These are phyloP conservation scores for Proctacanthus coquilletti DNA, from an alignment of 1,140 invertebrate genomes.

Conservation along the genomic window DNA sequence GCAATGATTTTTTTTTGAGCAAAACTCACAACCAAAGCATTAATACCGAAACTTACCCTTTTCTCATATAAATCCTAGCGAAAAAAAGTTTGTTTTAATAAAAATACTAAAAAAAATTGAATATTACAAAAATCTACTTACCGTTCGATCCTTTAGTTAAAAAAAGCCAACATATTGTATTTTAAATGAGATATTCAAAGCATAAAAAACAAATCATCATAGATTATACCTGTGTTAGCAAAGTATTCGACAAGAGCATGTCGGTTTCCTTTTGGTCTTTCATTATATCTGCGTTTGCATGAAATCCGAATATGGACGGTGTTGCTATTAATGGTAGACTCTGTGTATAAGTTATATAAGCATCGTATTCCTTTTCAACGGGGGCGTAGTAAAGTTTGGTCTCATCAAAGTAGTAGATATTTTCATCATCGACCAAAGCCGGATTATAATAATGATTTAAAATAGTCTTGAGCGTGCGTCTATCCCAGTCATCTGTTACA, in stretches of 20 bases:
- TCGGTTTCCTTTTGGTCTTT: slow-evolving; percentile 84
- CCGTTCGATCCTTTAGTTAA: slow-evolving; percentile 6
- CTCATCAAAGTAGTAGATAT: slow-evolving; percentile 42
- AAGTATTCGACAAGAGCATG: slow-evolving; percentile 58
- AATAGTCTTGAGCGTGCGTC: slow-evolving; percentile 70
- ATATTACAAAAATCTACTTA: too few species aligned
- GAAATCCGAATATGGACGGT: slow-evolving; percentile 83
- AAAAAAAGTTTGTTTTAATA: too few species aligned
- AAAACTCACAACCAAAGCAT: too few species aligned
- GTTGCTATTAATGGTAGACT: slow-evolving; percentile 62
- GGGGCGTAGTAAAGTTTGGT: slow-evolving; percentile 62
- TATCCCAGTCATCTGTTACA: slow-evolving; percentile 91
- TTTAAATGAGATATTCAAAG: too few species aligned
- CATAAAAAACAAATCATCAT: too few species aligned
- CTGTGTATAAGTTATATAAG: slow-evolving; percentile 61
- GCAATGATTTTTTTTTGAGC: too few species aligned
- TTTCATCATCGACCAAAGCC: slow-evolving; percentile 33
- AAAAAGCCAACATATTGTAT: neutral
- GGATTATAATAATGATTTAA: slow-evolving; percentile 66
- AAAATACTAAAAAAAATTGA: too few species aligned
- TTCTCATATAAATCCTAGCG: too few species aligned
- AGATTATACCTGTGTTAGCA: slow-evolving; percentile 70
- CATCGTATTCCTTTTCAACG: slow-evolving; percentile 53
- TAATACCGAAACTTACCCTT: too few species aligned
- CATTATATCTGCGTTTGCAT: slow-evolving; percentile 86